phyloP scores from a whole-genome alignment of 2,113 vertebrate genomes.

The Jacana jacana region DNA sequence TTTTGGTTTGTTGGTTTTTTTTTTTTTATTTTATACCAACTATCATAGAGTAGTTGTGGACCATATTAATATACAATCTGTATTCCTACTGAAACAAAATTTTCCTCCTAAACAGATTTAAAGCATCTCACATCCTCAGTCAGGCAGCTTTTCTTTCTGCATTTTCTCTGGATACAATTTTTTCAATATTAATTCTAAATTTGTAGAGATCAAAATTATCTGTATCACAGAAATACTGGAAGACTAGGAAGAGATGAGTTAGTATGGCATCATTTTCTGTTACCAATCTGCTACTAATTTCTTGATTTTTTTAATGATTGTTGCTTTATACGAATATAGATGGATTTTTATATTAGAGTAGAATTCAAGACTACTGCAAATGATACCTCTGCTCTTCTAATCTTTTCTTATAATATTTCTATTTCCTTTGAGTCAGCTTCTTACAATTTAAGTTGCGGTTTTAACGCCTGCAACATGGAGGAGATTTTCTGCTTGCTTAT shows the following conservation, averaged over 20 bases:
- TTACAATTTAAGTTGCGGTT: neutral
- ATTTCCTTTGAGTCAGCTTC: neutral
- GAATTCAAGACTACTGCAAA: neutral
- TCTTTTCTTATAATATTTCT: neutral
- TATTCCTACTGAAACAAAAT: neutral
- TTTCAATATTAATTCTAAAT: neutral
- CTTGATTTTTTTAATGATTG: neutral
- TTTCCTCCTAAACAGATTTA: neutral
- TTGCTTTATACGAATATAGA: neutral
- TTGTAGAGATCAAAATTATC: neutral
- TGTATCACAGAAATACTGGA: neutral
- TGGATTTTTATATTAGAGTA: neutral
- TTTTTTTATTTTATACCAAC: neutral
- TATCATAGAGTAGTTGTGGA: neutral
- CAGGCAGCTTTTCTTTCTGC: neutral
- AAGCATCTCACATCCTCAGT: neutral
- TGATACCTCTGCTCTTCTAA: neutral
- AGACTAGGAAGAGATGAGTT: neutral
- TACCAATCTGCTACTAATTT: neutral
- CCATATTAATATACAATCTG: neutral
- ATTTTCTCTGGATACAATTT: neutral
- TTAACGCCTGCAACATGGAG: neutral
- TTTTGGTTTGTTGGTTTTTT: too few species aligned
- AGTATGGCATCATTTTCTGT: neutral
- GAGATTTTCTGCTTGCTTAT: neutral